Base-by-base conservation (phyloP, 2,113 vertebrate species). In the Amphiprion ocellaris region DNA sequence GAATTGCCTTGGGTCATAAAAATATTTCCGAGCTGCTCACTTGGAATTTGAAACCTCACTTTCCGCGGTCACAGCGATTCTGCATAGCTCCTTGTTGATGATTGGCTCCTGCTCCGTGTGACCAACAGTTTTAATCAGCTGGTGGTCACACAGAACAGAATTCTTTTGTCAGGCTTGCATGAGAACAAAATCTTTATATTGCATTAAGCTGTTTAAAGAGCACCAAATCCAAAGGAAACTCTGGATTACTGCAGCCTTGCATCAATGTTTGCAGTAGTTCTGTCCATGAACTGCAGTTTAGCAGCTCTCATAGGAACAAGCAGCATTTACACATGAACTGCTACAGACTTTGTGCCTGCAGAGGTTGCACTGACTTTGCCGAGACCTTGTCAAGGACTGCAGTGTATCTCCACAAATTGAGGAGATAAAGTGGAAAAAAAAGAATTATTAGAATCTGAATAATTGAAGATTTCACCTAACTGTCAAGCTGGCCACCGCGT, bases 391-490 rank as follows among this genome's bases (percentile, higher is more conserved):
- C 58, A 69, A 49, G 68, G 44, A 69, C 74, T 24, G 21, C 0
- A 1, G 56, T 28, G 19, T 17, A 49, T 24, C 14, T 49, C 73
- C 24, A 28, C 24, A 77, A 81, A 54, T 47, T 77, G 28, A 17
- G 21, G 10, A 33, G 71, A 58, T 86, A 65, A 64, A 59, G 16
- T 28, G 66, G 26, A 4, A 15, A 69, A 21, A 44, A 49, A 58
- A 66, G 30, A 77, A 23, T 69, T 74, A 78, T 81, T 79, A 59
- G 56, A 68, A 64, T 73, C 39, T 69, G 80, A 69, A 86, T 86
- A 69, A 84, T 66, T 84, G 70, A 81, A 72, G 46, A 65, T 54
- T 37, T 77, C 64, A 58, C 24, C 16, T 41, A 44, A 68, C 7
- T 14, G 11, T 16, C 0, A 19, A 23, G 47, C 41, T 56, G 55